Conservation (phyloP, 2,797 vertebrate species). For the Remorina albescens region DNA sequence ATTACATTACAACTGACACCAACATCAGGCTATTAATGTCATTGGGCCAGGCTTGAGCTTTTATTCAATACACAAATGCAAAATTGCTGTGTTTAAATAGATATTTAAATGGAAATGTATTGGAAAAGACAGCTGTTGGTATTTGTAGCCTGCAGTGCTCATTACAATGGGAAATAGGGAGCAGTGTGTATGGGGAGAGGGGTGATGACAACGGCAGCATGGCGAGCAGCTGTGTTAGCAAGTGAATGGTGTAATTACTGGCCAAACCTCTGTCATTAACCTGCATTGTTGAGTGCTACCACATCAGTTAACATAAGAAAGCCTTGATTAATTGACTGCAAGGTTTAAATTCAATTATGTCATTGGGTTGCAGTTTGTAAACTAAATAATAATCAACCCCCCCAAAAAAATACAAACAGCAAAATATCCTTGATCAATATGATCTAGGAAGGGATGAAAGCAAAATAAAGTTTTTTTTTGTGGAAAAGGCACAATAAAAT, state of each 20-base stretch:
- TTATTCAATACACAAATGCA: conserved; percentile 77
- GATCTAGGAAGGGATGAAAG: conserved; percentile 1
- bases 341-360: conserved; percentile 91
- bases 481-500: conserved; percentile 8
- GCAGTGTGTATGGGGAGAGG: conserved; percentile 53
- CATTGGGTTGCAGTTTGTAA: conserved; percentile 87
- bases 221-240: conserved; percentile 92
- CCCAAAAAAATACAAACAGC: conserved; percentile 1
- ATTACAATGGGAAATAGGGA: conserved; percentile 93
- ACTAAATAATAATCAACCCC: conserved; percentile 88
- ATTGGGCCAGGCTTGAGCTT: conserved; percentile 37
- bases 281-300: conserved; percentile 90
- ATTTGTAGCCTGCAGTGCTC: conserved; percentile 89
- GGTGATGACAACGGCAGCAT: conserved; percentile 88
- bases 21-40: conserved; percentile 36
- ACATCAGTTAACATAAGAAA: conserved; percentile 97
- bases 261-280: conserved; percentile 91
- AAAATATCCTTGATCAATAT: not conserved
- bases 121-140: conserved; percentile 83
- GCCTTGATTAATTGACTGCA: conserved; percentile 94
- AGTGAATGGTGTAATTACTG: conserved; percentile 94
- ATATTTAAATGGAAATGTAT: conserved; percentile 84
- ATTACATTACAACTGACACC: conserved; percentile 59
- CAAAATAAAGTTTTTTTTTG: conserved; percentile 9
- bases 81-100: conserved; percentile 76